phyloP scores from a whole-genome alignment of 1,140 invertebrate species.

The Triops longicaudatus region DNA sequence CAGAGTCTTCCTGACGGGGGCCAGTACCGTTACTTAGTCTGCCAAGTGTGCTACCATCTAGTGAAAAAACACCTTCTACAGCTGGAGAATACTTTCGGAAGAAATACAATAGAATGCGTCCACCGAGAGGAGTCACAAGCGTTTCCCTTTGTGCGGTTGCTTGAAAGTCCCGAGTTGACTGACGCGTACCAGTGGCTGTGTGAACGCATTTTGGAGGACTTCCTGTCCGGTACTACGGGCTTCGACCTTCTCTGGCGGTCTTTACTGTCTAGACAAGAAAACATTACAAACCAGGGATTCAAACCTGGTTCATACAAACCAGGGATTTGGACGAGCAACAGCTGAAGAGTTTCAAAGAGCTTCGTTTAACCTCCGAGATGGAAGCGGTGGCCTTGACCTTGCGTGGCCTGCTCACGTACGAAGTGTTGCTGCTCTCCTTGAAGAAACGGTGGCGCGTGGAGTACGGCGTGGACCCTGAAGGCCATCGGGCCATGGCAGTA shows the following conservation, averaged over 20 bases:
- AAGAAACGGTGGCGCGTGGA: constrained; percentile 32
- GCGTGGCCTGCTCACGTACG: constrained; percentile 30
- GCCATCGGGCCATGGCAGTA: constrained; percentile 28
- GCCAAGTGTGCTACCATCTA: constrained; percentile 19
- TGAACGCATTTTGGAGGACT: background rate
- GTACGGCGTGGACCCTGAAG: constrained; percentile 30
- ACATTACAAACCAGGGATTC: background rate
- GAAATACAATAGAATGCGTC: constrained; percentile 18
- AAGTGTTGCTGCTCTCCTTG: constrained; percentile 27
- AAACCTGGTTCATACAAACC: too few species aligned
- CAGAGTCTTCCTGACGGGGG: constrained; percentile 29
- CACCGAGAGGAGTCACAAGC: background rate
- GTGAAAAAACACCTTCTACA: constrained; percentile 17
- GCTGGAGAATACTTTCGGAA: background rate
- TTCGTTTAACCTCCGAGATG: constrained; percentile 6
- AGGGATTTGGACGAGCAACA: background rate
- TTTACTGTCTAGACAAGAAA: background rate
- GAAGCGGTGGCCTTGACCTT: constrained; percentile 28
- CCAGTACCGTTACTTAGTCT: constrained; percentile 27
- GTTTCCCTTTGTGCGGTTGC: background rate
- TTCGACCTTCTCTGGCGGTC: background rate
- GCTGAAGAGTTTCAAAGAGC: background rate
- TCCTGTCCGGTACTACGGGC: background rate
- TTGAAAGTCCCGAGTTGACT: background rate
- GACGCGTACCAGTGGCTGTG: background rate